Base-by-base conservation (phyloP, 2,113 vertebrate genomes). In the Antidorcas marsupialis region DNA sequence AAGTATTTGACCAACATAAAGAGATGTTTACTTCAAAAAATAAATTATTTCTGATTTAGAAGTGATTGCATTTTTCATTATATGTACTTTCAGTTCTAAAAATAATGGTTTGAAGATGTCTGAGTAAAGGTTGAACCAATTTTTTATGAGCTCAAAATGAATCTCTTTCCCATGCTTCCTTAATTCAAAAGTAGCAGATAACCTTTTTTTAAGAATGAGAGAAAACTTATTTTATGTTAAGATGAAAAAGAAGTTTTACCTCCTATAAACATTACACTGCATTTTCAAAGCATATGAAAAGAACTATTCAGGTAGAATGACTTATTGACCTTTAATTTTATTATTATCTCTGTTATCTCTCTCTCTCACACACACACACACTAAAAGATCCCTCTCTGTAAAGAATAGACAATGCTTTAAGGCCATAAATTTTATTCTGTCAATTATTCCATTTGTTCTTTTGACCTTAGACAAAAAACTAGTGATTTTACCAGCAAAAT, bases 121-220 rank as follows among this genome's bases (percentile, higher is more conserved):
- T 93, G 36, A 64, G 45, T 94, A 97, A 97, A 97, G 50, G 39
- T 94, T 94, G 84, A 92, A 96, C 95, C 12, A 89, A 87, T 82
- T 95, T 97, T 92, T 95, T 90, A 59, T 83, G 89, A 88, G 52
- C 60, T 82, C 74, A 94, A 83, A 94, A 94, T 82, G 17, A 97
- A 92, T 90, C 30, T 95, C 7, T 84, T 97, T 96, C 84, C 91
- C 47, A 53, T 89, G 53, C 50, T 89, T 94, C 23, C 28, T 94
- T 86, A 96, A 94, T 78, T 93, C 50, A 93, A 89, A 97, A 83
- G 36, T 52, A 92, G 17, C 27, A 81, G 50, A 52, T 36, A 82
- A 47, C 3, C 15, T 19, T 25, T 74, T 93, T 96, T 91, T 50
- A 83, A 95, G 39, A 85, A 71, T 89, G 86, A 96, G 94, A 86